A percentile compares a stretch with the other conserved stretches of the same genome.
Conservation (phyloP, 1,140 invertebrate species). For the Cotesia glomerata region DNA sequence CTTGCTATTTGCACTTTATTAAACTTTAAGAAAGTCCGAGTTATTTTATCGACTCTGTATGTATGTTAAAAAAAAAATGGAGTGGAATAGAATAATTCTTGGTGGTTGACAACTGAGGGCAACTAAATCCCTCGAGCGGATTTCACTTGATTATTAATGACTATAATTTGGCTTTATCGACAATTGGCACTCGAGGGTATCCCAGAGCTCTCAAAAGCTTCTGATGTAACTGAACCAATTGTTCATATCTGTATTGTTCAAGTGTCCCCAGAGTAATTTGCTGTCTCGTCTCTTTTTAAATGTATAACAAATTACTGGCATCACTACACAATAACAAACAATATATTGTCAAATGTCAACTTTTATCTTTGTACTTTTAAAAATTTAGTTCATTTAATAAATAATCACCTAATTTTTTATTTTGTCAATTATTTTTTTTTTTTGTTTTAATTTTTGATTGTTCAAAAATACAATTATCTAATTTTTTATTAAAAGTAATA, state of each 20-base stretch:
- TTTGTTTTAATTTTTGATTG: too few species aligned
- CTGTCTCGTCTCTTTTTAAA: slow-evolving; percentile 40
- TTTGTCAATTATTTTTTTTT: too few species aligned
- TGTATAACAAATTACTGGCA: slow-evolving; percentile 33
- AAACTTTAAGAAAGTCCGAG: not conserved
- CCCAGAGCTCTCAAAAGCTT: slow-evolving; percentile 2
- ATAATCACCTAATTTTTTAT: too few species aligned
- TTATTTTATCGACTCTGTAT: not conserved
- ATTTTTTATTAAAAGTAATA: too few species aligned
- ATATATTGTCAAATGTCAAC: too few species aligned
- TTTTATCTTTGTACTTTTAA: too few species aligned
- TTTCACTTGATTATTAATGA: slow-evolving; percentile 40
- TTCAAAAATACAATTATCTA: too few species aligned
- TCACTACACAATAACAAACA: too few species aligned
- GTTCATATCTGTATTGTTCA: slow-evolving; percentile 19
- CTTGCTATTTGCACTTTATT: not conserved
- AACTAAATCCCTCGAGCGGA: slow-evolving; percentile 15
- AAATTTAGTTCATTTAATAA: too few species aligned
- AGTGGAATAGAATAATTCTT: not conserved
- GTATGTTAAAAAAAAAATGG: not conserved
- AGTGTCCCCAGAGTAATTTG: slow-evolving; percentile 37
- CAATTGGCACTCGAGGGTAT: slow-evolving; percentile 40
- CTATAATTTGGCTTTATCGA: slow-evolving; percentile 44
- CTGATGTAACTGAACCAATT: not conserved
- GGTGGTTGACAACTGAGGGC: not conserved